Evolutionary conservation across 35 echinoderm and acorn worm species (phyloP).

Genomic region (Anneissia japonica): DNA sequence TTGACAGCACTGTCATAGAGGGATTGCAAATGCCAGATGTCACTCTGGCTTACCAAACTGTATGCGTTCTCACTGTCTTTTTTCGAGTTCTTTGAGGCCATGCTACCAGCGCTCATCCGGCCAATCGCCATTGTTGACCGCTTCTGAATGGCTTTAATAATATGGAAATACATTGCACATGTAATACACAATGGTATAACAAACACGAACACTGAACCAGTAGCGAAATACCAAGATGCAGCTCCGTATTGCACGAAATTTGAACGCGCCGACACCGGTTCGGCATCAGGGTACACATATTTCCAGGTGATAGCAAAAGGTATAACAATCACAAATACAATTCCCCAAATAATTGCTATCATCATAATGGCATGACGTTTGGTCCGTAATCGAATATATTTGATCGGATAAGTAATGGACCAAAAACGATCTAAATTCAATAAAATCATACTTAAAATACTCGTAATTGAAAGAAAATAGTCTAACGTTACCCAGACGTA

Average conservation of each 20-base stretch:
- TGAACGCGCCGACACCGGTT: slow-evolving; percentile 43
- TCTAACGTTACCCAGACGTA: slow-evolving; percentile 65
- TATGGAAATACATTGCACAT: slow-evolving; percentile 90
- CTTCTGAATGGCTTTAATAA: slow-evolving; percentile 71
- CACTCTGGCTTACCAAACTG: background rate
- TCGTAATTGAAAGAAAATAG: slow-evolving; percentile 58
- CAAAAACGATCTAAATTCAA: slow-evolving; percentile 76
- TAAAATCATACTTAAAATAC: slow-evolving; percentile 65
- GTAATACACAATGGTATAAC: slow-evolving; percentile 77
- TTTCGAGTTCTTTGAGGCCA: background rate
- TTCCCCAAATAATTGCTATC: slow-evolving; percentile 62
- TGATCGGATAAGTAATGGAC: slow-evolving; percentile 78
- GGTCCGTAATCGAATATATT: slow-evolving; percentile 68
- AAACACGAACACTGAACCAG: slow-evolving; percentile 64
- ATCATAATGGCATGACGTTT: slow-evolving; percentile 47
- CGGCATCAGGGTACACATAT: slow-evolving; percentile 39
- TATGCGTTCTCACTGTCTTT: background rate
- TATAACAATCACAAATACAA: slow-evolving; percentile 47
- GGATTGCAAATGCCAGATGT: background rate
- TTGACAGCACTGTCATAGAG: background rate
- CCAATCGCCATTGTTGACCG: slow-evolving; percentile 75
- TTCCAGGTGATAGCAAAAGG: slow-evolving; percentile 63
- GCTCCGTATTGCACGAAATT: slow-evolving; percentile 48
- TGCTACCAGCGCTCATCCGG: slow-evolving; percentile 39
- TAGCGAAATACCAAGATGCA: slow-evolving; percentile 69